Evolutionary conservation across 92 coral and sea anemone genomes (phyloP).

Genomic region (Pocillopora grandis): DNA sequence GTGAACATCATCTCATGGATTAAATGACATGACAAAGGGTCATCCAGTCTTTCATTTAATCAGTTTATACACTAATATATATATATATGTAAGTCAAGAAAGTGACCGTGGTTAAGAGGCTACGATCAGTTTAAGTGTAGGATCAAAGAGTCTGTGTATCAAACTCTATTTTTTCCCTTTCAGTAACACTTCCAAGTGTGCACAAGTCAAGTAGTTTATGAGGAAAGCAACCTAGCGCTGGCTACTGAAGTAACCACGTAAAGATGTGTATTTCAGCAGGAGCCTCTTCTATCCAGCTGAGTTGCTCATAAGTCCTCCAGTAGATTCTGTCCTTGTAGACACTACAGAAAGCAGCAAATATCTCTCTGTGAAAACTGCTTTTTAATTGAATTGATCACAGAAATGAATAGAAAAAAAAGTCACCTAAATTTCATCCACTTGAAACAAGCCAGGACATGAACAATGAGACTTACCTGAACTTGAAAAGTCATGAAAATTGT

Average conservation of each 20-base stretch:
- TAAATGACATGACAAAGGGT: too few species aligned
- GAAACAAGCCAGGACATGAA: too few species aligned
- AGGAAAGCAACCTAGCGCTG: constrained; percentile 59
- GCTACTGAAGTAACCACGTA: constrained; percentile 55
- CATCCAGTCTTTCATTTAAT: too few species aligned
- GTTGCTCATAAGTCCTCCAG: constrained; percentile 32
- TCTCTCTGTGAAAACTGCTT: constrained; percentile 67
- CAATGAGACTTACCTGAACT: too few species aligned
- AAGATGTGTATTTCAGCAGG: constrained; percentile 58
- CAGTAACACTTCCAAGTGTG: constrained; percentile 63
- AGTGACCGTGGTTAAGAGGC: too few species aligned
- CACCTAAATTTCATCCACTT: neutral
- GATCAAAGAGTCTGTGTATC: too few species aligned
- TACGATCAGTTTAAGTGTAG: too few species aligned
- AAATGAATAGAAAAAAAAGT: neutral
- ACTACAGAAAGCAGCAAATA: constrained; percentile 64
- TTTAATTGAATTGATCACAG: neutral
- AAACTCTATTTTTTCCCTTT: neutral
- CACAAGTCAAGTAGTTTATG: constrained; percentile 29
- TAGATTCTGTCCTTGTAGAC: constrained; percentile 79
- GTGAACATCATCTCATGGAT: too few species aligned
- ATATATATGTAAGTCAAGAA: too few species aligned
- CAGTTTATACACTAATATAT: too few species aligned
- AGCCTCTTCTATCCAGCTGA: constrained; percentile 71
- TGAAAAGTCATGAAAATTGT: too few species aligned